phyloP scores from a whole-genome alignment of 2,888 invertebrate species.

The Carterocephalus palaemon region DNA sequence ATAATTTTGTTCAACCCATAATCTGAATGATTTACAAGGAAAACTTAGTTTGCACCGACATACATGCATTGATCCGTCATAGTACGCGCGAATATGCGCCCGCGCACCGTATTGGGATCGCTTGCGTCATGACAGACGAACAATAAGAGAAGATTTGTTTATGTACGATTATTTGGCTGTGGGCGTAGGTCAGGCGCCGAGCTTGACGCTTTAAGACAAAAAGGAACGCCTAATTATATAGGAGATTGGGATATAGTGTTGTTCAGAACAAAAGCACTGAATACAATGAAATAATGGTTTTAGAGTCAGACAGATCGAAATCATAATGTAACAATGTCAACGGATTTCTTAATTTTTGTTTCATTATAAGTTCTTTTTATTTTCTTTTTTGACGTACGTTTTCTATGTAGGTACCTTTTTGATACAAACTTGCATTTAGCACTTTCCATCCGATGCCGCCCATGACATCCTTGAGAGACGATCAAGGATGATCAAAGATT shows the following conservation, averaged over 20 bases:
- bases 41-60: not conserved
- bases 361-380: too few species aligned
- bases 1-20: too few species aligned
- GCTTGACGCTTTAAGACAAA: conserved; percentile 10
- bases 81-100: conserved; percentile 26
- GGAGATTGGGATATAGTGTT: conserved; percentile 14
- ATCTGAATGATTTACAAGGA: conserved; percentile 2
- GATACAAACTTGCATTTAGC: too few species aligned
- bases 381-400: too few species aligned
- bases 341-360: too few species aligned
- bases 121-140: conserved; percentile 23
- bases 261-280: conserved; percentile 22
- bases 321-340: conserved; percentile 1
- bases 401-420: too few species aligned
- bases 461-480: too few species aligned
- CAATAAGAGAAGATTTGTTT: conserved; percentile 33
- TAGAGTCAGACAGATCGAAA: conserved; percentile 4
- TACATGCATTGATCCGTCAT: conserved; percentile 29
- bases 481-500: too few species aligned
- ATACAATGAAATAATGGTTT: conserved; percentile 17
- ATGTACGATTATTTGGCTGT: conserved; percentile 32
- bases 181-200: conserved; percentile 30
- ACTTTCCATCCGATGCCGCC: too few species aligned
- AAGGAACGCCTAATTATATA: conserved; percentile 17
- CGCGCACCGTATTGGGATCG: conserved; percentile 14